phyloP scores from a whole-genome alignment of 2,888 invertebrate species.

The Phlogophora meticulosa region DNA sequence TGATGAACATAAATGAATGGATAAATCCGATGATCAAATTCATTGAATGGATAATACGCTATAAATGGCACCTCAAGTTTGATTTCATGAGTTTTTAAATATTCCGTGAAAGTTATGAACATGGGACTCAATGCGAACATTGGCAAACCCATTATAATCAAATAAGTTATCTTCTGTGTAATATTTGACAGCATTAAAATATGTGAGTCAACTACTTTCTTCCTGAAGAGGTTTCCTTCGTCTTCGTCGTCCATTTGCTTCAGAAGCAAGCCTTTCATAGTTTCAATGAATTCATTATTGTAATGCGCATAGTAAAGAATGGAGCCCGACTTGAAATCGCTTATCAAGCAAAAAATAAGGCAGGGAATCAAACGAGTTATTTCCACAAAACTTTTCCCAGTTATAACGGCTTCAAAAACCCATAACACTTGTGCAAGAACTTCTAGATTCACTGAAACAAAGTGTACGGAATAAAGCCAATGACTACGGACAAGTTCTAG shows the following conservation, averaged over 20 bases:
- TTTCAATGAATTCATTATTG: conserved; percentile 40
- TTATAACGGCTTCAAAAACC: conserved; percentile 34
- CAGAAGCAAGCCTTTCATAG: conserved; percentile 34
- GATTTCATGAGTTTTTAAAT: conserved; percentile 35
- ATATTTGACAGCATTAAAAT: conserved; percentile 34
- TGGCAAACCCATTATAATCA: conserved; percentile 20
- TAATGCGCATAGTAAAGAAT: conserved; percentile 34
- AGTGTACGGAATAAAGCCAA: conserved; percentile 23
- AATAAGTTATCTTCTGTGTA: conserved; percentile 8
- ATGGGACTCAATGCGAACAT: conserved; percentile 44
- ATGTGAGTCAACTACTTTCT: conserved; percentile 32
- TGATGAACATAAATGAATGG: conserved; percentile 50
- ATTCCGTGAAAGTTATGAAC: conserved; percentile 20
- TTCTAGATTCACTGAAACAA: conserved; percentile 34
- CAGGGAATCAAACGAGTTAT: conserved; percentile 52
- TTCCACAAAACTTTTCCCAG: conserved; percentile 48
- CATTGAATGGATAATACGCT: conserved; percentile 51
- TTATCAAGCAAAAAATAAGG: conserved; percentile 26
- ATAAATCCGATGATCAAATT: conserved; percentile 39
- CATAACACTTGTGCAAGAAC: conserved; percentile 28
- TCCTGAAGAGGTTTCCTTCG: conserved; percentile 28
- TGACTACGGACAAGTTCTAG: conserved; percentile 17
- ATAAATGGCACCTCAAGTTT: conserved; percentile 51
- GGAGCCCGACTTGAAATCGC: conserved; percentile 37
- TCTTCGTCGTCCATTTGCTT: conserved; percentile 6